Evolutionary conservation across 2,797 vertebrate genomes (phyloP).

Genomic region (Anolis apletophallus): DNA sequence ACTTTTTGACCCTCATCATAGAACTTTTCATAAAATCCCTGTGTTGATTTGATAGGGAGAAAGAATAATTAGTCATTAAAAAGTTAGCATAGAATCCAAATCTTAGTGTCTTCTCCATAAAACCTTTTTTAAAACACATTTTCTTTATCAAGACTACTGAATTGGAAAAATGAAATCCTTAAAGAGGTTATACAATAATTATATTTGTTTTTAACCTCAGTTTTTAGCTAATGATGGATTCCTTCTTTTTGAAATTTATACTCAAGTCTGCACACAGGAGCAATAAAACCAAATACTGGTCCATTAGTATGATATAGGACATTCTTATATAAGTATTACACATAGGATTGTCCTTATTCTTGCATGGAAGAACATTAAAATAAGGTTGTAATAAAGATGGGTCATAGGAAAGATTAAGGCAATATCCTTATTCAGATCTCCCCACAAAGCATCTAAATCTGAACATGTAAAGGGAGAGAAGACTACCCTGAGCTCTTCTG

Average conservation of each 20-base stretch:
- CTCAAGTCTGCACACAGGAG: not conserved
- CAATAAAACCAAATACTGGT: not conserved
- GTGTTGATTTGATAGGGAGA: not conserved
- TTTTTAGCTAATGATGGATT: not conserved
- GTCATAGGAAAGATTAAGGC: not conserved
- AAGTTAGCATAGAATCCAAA: not conserved
- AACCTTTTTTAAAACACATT: not conserved
- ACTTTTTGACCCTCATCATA: conserved; percentile 60
- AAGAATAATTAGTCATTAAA: not conserved
- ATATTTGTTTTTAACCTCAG: not conserved
- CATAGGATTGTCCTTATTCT: not conserved
- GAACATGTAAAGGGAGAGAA: too few relatives aligned
- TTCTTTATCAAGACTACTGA: not conserved
- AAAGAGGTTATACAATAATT: not conserved
- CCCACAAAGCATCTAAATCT: not conserved
- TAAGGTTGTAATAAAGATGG: not conserved
- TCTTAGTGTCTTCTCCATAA: not conserved
- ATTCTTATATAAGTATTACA: not conserved
- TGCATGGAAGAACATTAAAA: not conserved
- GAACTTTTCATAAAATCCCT: conserved; percentile 49
- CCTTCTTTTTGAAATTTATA: not conserved
- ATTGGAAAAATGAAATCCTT: not conserved
- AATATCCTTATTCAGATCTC: not conserved
- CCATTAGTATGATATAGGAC: not conserved
- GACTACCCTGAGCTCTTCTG: not conserved